Percentiles rank a stretch among this genome's conserved stretches.
These are phyloP conservation scores for Rhinolophus ferrumequinum DNA, from an alignment of 2,113 vertebrate species.

Conservation along the genomic window DNA sequence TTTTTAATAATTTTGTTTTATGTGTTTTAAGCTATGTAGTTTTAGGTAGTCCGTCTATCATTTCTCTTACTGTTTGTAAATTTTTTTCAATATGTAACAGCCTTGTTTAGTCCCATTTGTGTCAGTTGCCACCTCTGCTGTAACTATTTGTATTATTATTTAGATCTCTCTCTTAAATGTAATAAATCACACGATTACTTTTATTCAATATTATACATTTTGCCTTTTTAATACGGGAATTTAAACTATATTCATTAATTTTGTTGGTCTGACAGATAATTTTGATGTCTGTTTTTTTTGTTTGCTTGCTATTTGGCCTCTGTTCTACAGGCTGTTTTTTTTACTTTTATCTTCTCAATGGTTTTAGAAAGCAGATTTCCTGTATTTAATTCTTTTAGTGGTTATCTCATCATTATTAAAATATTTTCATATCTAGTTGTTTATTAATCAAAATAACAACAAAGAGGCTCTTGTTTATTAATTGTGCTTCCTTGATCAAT, in stretches of 20 bases:
- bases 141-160: constrained; percentile 10
- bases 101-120: not conserved
- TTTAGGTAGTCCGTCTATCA: not conserved
- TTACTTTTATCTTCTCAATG: not conserved
- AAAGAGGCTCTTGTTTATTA: not conserved
- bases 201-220: not conserved
- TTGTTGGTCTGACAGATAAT: not conserved
- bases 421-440: constrained; percentile 11
- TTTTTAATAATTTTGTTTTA: not conserved
- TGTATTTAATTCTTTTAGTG: not conserved
- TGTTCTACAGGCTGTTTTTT: not conserved
- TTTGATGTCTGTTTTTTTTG: not conserved
- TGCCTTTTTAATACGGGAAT: not conserved
- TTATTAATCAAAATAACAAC: constrained; percentile 29
- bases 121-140: not conserved
- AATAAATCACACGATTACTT: not conserved
- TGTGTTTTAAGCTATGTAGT: not conserved
- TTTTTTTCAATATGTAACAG: not conserved
- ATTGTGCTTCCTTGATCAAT: not conserved
- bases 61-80: not conserved
- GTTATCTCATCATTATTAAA: not conserved
- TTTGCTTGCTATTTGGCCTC: not conserved
- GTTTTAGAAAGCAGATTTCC: not conserved
- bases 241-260: not conserved
- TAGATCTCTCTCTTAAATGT: constrained; percentile 25